Evolutionary conservation across 2,888 invertebrate species (phyloP).

Genomic region (Acleris literana): DNA sequence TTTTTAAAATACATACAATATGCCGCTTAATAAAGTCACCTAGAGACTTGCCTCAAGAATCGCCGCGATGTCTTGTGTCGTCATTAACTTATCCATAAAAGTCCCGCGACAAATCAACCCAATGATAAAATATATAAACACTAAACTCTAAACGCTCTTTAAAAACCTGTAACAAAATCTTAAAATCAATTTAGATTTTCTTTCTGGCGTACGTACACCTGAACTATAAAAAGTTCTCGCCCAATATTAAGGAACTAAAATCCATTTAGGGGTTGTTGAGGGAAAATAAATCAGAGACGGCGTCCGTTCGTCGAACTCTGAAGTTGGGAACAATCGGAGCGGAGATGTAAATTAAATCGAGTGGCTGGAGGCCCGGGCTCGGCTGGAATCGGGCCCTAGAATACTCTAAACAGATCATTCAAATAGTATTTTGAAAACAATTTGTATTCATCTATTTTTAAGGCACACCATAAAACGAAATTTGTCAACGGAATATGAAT

Average conservation of each 20-base stretch:
- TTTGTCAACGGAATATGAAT: no score
- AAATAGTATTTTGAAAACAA: neutral
- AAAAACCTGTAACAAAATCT: neutral
- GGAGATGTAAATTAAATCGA: conserved; percentile 81
- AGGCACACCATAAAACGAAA: no score
- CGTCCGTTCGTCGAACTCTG: conserved; percentile 72
- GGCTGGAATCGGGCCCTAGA: conserved; percentile 31
- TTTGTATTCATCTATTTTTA: no score
- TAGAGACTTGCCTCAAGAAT: no score
- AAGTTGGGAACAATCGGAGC: conserved; percentile 72
- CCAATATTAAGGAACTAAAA: conserved; percentile 68
- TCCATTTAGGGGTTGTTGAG: conserved; percentile 70
- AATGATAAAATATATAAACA: no score
- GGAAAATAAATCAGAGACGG: conserved; percentile 75
- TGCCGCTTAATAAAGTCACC: no score
- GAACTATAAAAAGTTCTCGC: conserved; percentile 51
- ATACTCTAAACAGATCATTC: conserved; percentile 24
- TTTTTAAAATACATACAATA: no score
- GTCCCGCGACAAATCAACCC: no score
- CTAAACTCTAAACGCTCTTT: neutral
- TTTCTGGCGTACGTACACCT: conserved; percentile 8
- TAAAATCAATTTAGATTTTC: neutral
- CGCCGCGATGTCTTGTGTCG: no score
- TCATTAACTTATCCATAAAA: no score
- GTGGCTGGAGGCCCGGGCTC: conserved; percentile 51